Evolutionary conservation across 23 tunicate genomes (phyloP).

Genomic region (Ciona savignyi): DNA sequence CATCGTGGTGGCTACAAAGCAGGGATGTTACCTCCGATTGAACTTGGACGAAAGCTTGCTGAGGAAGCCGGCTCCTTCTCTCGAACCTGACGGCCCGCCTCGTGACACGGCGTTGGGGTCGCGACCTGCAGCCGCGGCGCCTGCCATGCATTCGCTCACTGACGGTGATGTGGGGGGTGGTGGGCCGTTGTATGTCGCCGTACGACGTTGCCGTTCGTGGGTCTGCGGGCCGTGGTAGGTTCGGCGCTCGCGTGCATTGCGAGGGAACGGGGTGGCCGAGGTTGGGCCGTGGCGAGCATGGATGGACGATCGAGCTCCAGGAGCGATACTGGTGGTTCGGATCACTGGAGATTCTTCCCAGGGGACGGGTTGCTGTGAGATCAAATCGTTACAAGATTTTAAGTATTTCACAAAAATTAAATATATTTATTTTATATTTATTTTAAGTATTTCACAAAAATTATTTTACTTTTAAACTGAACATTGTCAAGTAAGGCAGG

Average conservation of each 20-base stretch:
- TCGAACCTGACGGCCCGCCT: slow-evolving; percentile 25
- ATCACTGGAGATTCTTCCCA: slow-evolving; percentile 43
- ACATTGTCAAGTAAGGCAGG: no score
- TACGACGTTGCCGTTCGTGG: slow-evolving; percentile 52
- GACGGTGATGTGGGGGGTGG: slow-evolving; percentile 75
- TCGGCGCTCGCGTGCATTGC: slow-evolving; percentile 84
- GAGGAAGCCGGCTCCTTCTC: slow-evolving; percentile 66
- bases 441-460: no score
- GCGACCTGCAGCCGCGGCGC: slow-evolving; percentile 26
- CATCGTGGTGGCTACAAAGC: not conserved
- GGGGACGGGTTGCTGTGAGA: slow-evolving; percentile 43
- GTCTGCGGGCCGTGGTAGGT: slow-evolving; percentile 78
- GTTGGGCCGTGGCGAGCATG: slow-evolving; percentile 35
- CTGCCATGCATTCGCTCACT: slow-evolving; percentile 41
- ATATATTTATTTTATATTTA: not conserved
- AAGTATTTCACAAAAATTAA: not conserved
- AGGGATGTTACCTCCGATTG: slow-evolving; percentile 35
- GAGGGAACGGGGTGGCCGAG: slow-evolving; percentile 56
- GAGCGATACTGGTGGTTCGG: slow-evolving; percentile 49
- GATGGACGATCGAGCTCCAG: slow-evolving; percentile 52
- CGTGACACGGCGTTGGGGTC: slow-evolving; percentile 3
- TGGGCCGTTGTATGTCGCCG: slow-evolving; percentile 65
- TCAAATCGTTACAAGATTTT: not conserved
- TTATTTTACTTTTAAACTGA: no score
- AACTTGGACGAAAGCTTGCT: slow-evolving; percentile 87